These are phyloP conservation scores for Oxyscelio sp. DNA, from an alignment of 2,888 invertebrate species.

Conservation along the genomic window DNA sequence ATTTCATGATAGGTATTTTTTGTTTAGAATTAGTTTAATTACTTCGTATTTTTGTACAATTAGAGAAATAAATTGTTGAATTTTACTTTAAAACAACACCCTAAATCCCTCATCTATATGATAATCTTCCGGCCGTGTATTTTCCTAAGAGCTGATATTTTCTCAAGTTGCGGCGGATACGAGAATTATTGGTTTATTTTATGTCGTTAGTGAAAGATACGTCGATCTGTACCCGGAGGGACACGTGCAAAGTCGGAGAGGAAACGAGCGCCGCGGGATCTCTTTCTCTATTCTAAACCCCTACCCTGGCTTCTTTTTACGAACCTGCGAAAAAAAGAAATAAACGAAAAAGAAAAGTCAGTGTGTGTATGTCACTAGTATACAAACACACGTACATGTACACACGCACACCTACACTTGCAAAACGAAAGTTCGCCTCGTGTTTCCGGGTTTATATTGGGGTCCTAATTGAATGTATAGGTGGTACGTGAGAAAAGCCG, in stretches of 20 bases:
- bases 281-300: slow-evolving; percentile 79
- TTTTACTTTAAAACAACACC: slow-evolving; percentile 25
- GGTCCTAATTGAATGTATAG: slow-evolving; percentile 63
- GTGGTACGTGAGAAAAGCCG: slow-evolving; percentile 64
- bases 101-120: slow-evolving; percentile 35
- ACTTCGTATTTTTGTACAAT: too few species aligned
- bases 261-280: slow-evolving; percentile 84
- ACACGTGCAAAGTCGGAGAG: slow-evolving; percentile 57
- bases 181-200: slow-evolving; percentile 49
- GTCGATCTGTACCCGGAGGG: slow-evolving; percentile 21
- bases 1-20: too few species aligned
- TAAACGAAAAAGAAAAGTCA: neutral
- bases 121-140: slow-evolving; percentile 16
- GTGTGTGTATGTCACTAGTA: neutral
- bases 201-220: slow-evolving; percentile 53
- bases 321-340: slow-evolving; percentile 31
- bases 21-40: too few species aligned
- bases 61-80: too few species aligned
- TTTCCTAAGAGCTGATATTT: slow-evolving; percentile 29
- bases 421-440: slow-evolving; percentile 2
- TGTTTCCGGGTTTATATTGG: slow-evolving; percentile 62
- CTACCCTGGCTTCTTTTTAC: slow-evolving; percentile 21
- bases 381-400: neutral
- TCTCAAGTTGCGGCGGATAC: slow-evolving; percentile 11
- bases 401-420: neutral